phyloP scores from a whole-genome alignment of 2,888 invertebrate genomes.

The Parnassius smintheus region DNA sequence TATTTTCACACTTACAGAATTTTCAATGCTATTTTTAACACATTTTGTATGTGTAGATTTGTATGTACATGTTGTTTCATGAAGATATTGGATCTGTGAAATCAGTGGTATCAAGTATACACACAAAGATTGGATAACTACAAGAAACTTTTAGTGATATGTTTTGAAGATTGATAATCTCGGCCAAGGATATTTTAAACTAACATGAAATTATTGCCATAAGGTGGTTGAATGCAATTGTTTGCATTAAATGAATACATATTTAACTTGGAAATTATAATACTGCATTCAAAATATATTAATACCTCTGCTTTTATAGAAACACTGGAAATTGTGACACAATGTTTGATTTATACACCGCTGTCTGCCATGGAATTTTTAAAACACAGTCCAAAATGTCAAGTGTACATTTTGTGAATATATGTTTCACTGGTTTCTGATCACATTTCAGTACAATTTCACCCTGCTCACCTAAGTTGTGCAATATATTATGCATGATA shows the following conservation, averaged over 20 bases:
- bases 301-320: conserved; percentile 52
- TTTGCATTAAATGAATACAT: conserved; percentile 4
- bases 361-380: conserved; percentile 37
- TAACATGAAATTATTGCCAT: conserved; percentile 1
- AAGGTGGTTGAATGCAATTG: neutral
- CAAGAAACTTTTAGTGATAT: conserved; percentile 10
- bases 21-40: conserved; percentile 42
- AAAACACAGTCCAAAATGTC: conserved; percentile 38
- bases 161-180: conserved; percentile 9
- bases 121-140: conserved; percentile 22
- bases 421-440: conserved; percentile 68
- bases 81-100: conserved; percentile 52
- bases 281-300: conserved; percentile 22
- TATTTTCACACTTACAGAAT: conserved; percentile 62
- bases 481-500: conserved; percentile 54
- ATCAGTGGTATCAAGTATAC: conserved; percentile 54
- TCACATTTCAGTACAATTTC: conserved; percentile 74
- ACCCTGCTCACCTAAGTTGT: conserved; percentile 64
- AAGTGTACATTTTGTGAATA: conserved; percentile 40
- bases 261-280: conserved; percentile 11
- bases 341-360: conserved; percentile 32
- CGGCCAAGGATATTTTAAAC: conserved; percentile 4
- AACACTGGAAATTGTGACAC: conserved; percentile 16
- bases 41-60: conserved; percentile 48
- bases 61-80: conserved; percentile 56